A percentile compares a stretch with the other conserved stretches of the same genome.
These are phyloP conservation scores for Grammomys surdaster DNA, from an alignment of 2,113 vertebrate species.

Conservation along the genomic window DNA sequence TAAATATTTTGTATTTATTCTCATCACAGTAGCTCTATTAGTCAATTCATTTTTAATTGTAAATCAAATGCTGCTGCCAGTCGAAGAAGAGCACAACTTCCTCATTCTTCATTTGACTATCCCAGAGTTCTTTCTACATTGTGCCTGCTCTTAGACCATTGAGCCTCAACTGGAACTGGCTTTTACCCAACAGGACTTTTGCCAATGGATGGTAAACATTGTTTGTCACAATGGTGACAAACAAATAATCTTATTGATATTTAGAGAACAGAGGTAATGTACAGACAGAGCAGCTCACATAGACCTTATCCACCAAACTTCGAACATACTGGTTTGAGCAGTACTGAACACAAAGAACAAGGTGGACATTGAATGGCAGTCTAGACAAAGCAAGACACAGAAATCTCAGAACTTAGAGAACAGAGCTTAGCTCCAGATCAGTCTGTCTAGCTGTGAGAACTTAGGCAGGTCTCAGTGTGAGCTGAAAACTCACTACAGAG, in stretches of 20 bases:
- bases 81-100: not conserved
- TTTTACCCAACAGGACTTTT: not conserved
- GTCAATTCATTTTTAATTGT: conserved; percentile 7
- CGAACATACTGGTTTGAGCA: not conserved
- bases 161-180: not conserved
- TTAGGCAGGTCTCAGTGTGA: not conserved
- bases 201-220: not conserved
- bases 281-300: not conserved
- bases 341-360: not conserved
- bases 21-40: conserved; percentile 16
- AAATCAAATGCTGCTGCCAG: not conserved
- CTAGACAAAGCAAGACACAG: not conserved
- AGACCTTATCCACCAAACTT: not conserved
- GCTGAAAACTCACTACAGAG: not conserved
- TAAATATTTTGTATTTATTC: conserved; percentile 60
- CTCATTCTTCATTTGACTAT: not conserved
- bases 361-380: not conserved
- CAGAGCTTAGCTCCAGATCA: not conserved
- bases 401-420: not conserved
- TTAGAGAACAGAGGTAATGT: not conserved
- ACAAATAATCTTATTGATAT: not conserved
- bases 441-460: not conserved
- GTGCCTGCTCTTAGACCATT: not conserved
- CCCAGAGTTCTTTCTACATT: not conserved
- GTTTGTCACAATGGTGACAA: not conserved